Percentiles rank a stretch among this genome's conserved stretches.
Conservation (phyloP, 2,888 invertebrate species). For the Eilema griseolum region DNA sequence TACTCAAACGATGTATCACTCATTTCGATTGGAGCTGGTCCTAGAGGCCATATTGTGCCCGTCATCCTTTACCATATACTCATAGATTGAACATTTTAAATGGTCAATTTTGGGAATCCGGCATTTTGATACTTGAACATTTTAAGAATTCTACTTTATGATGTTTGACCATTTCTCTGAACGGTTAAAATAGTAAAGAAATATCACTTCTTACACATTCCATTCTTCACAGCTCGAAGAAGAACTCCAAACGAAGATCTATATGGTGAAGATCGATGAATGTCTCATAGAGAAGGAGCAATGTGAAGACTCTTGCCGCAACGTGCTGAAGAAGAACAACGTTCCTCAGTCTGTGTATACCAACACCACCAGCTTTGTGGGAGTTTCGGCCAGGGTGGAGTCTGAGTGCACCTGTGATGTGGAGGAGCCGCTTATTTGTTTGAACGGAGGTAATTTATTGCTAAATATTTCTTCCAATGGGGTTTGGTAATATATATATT, state of each 20-base stretch:
- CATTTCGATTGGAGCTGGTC: no score
- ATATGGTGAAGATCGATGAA: conserved; percentile 97
- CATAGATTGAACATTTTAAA: no score
- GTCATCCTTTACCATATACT: no score
- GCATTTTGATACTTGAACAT: no score
- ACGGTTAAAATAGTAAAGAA: no score
- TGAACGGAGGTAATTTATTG: conserved; percentile 90
- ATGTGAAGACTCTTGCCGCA: conserved; percentile 93
- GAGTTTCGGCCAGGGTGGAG: conserved; percentile 94
- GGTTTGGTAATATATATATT: no score
- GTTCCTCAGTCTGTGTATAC: conserved; percentile 95
- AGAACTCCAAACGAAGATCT: conserved; percentile 90
- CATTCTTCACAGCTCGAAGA: conserved; percentile 86
- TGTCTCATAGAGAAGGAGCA: conserved; percentile 92
- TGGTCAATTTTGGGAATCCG: no score
- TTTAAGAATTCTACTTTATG: no score
- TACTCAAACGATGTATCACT: no score
- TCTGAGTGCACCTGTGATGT: conserved; percentile 91
- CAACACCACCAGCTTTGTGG: conserved; percentile 97
- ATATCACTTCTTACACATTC: neutral
- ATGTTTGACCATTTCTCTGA: no score
- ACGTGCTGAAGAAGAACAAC: conserved; percentile 90
- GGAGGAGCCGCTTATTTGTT: conserved; percentile 87
- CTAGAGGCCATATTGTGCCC: no score
- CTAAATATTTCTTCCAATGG: neutral